Evolutionary conservation across 2,888 invertebrate genomes (phyloP), one percentile per base, ranked within the genome.

Genomic region (Cabera pusaria): DNA sequence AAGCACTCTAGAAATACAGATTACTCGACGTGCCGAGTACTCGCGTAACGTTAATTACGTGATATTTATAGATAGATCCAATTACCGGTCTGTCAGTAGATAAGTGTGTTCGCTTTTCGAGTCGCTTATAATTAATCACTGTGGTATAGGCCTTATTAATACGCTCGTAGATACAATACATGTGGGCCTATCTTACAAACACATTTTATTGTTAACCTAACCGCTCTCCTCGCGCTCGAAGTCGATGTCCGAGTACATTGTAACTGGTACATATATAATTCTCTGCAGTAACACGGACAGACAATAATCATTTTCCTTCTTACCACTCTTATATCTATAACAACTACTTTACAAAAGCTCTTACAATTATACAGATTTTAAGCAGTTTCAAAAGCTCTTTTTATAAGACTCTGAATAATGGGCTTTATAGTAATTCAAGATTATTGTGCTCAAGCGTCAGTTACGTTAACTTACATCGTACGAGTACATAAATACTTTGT

Each of bases 271-370:
- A 20, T 10, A 22, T 24, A 8, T 10, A 6, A 28, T 21, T 21
- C 14, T 8, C 2, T 11, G n/a, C 31, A 25, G 18, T 10, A 21
- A 34, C 17, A 24, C 26, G 10, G 34, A 29, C 40, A 33, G 19
- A 31, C 31, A 36, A 25, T 29, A 59, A 65, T 52, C 63, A 61
- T 63, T 54, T 50, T 51, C 48, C 49, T 7, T 34, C 52, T 58
- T 65, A 67, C 59, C 59, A 64, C 50, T 49, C 14, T 66, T 61
- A 49, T 58, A 64, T 62, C 73, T 80, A 81, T 72, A 76, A 77
- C 74, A 71, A 72, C 77, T 82, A 82, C 76, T 63, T 68, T 78
- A 83, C 76, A 80, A 76, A 83, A 85, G 83, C 82, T 83, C 81
- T 82, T 82, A 83, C 59, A 65, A 64, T 52, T 64, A 79, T 79